Percentiles rank a stretch among this genome's conserved stretches.
These are phyloP conservation scores for Anthopleura sola DNA, from an alignment of 64 coral and sea anemone genomes.

Conservation along the genomic window DNA sequence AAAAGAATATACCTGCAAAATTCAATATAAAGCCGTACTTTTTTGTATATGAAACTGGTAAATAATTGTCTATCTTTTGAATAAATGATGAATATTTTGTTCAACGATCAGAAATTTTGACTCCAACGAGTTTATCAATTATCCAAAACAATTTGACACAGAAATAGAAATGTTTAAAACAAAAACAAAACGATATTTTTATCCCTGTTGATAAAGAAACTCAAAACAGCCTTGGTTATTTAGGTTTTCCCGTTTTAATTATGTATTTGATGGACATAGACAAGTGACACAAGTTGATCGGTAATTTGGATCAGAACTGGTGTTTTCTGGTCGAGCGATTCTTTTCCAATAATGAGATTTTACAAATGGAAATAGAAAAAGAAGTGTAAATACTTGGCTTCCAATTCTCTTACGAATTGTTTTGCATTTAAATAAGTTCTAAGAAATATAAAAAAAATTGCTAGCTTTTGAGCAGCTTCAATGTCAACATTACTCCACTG, in stretches of 20 bases:
- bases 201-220: not conserved
- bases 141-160: not conserved
- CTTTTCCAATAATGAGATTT: not conserved
- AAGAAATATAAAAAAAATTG: too few species aligned
- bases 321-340: not conserved
- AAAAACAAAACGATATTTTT: not conserved
- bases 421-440: too few species aligned
- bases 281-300: not conserved
- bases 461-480: too few species aligned
- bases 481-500: too few species aligned
- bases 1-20: not conserved
- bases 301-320: not conserved
- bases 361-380: too few species aligned
- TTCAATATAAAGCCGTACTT: not conserved
- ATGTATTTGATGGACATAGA: not conserved
- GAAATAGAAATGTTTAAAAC: not conserved
- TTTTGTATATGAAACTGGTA: not conserved
- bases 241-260: not conserved
- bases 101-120: not conserved
- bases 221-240: not conserved
- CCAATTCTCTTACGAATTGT: too few species aligned
- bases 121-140: not conserved
- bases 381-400: too few species aligned
- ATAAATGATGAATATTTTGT: conserved; percentile 1
- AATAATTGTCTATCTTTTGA: not conserved